A percentile compares a stretch with the other conserved stretches of the same genome.
Evolutionary conservation across 2,797 vertebrate genomes (phyloP).

Genomic region (Oreochromis mossambicus): DNA sequence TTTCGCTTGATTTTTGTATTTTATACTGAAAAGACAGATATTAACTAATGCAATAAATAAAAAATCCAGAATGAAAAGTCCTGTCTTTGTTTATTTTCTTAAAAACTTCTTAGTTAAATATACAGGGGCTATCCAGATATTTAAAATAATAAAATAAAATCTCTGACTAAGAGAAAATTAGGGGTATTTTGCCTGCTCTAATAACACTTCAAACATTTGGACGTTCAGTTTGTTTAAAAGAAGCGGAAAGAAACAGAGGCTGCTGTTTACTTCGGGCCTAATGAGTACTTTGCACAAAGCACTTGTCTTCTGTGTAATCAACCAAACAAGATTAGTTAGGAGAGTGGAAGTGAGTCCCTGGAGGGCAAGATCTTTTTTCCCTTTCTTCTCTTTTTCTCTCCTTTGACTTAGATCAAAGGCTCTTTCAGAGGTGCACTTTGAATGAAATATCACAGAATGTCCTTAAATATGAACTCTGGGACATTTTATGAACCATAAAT

Average conservation of each 20-base stretch:
- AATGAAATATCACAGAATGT: constrained; percentile 11
- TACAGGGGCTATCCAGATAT: background rate
- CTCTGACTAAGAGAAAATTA: background rate
- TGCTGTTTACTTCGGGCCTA: constrained; percentile 56
- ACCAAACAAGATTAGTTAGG: constrained; percentile 58
- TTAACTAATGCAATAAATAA: background rate
- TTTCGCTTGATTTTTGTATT: constrained; percentile 9
- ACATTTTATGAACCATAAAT: background rate
- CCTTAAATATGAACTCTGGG: background rate
- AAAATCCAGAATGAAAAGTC: background rate
- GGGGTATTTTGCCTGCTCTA: background rate
- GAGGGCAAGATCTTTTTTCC: constrained; percentile 25
- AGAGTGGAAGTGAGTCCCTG: constrained; percentile 32
- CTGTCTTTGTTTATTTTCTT: background rate
- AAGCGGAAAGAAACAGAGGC: constrained; percentile 21
- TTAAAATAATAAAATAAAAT: background rate
- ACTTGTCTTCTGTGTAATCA: constrained; percentile 61
- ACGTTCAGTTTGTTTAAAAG: constrained; percentile 16
- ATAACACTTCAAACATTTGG: constrained; percentile 1
- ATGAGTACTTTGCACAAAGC: constrained; percentile 55
- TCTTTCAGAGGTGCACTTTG: constrained; percentile 20
- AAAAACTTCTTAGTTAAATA: background rate
- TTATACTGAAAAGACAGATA: constrained; percentile 28
- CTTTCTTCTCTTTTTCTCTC: background rate
- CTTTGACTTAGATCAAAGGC: constrained; percentile 45